Conservation (phyloP, 2,113 vertebrate genomes). For the Poeciliopsis occidentalis region DNA sequence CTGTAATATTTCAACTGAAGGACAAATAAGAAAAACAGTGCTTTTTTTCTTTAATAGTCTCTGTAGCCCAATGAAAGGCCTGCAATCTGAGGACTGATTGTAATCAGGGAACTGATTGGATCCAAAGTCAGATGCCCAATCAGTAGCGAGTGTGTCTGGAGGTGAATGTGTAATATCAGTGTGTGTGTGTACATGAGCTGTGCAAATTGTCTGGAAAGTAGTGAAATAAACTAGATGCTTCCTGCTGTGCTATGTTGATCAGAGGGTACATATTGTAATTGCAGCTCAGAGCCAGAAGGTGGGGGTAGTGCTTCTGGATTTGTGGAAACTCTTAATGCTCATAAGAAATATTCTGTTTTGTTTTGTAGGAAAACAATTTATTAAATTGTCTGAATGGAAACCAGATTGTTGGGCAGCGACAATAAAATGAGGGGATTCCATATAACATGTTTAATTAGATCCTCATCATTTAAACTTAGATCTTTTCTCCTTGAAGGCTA, state of each 20-base stretch:
- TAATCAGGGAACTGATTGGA: slow-evolving; percentile 67
- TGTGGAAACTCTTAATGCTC: background rate
- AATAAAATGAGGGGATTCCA: background rate
- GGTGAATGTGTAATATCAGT: slow-evolving; percentile 68
- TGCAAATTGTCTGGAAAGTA: slow-evolving; percentile 76
- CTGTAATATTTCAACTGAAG: slow-evolving; percentile 72
- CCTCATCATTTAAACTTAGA: background rate
- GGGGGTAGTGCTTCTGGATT: background rate
- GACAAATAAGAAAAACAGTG: slow-evolving; percentile 60
- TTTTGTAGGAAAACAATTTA: background rate
- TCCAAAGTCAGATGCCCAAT: slow-evolving; percentile 37
- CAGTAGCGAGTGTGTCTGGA: slow-evolving; percentile 52
- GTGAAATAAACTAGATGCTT: slow-evolving; percentile 91
- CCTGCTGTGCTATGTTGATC: slow-evolving; percentile 64
- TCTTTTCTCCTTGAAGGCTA: background rate
- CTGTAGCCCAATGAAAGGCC: slow-evolving; percentile 68
- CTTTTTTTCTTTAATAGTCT: slow-evolving; percentile 79
- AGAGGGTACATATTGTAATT: background rate
- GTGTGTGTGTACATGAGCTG: slow-evolving; percentile 68
- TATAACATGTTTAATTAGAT: background rate
- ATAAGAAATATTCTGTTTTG: too few species aligned
- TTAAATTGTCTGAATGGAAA: background rate
- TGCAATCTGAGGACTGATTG: slow-evolving; percentile 76
- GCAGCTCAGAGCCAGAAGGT: slow-evolving; percentile 7
- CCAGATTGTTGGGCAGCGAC: background rate